Conservation (phyloP, 2,797 vertebrate genomes). For the Margarornis squamiger region DNA sequence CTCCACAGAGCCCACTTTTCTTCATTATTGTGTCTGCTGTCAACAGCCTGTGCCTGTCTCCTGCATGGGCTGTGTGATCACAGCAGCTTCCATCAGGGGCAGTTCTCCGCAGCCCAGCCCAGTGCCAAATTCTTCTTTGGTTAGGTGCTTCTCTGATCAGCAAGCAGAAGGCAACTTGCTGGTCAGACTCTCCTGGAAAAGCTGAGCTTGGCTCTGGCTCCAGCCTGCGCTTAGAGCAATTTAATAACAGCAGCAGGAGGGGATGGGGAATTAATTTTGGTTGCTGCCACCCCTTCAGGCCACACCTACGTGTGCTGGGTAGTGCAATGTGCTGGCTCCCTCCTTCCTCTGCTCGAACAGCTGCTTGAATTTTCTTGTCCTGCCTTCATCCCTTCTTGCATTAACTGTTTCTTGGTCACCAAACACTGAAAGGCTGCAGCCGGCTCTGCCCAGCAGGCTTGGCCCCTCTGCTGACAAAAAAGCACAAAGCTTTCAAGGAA, state of each 20-base stretch:
- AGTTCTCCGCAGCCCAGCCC: neutral
- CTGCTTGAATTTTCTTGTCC: slow-evolving; percentile 11
- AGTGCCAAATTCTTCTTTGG: neutral
- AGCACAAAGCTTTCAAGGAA: neutral
- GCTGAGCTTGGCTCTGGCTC: neutral
- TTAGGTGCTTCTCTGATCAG: neutral
- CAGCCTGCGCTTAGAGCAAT: neutral
- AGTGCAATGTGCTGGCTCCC: neutral
- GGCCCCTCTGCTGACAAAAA: neutral
- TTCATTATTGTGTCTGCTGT: neutral
- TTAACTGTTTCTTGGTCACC: neutral
- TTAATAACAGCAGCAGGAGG: slow-evolving; percentile 11
- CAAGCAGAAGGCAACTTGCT: neutral
- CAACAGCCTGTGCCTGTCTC: neutral
- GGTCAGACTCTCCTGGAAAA: neutral
- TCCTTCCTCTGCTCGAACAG: neutral
- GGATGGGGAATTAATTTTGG: slow-evolving; percentile 12
- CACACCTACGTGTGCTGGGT: neutral
- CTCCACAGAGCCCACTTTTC: neutral
- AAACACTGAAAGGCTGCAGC: neutral
- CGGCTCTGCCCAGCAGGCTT: neutral
- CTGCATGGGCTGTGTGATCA: fast-evolving
- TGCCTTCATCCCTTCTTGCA: neutral
- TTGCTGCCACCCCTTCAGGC: neutral
- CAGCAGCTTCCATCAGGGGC: neutral